Evolutionary conservation across 2,888 invertebrate species (phyloP), one percentile per base, ranked within the genome.

Genomic region (Phalera bucephala): DNA sequence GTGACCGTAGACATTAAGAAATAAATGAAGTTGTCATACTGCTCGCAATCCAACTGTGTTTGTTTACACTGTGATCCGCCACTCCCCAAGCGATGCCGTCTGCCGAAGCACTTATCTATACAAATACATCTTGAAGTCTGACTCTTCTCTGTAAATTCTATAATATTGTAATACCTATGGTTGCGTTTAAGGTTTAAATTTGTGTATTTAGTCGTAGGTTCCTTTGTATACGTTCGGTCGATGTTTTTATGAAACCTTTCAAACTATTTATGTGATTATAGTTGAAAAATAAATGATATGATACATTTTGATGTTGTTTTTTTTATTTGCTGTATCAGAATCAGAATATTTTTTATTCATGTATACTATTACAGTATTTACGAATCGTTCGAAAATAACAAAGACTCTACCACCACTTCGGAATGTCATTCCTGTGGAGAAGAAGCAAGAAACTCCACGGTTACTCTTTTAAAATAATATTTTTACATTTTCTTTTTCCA

Each of bases 251-350:
- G n/a, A n/a, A 39, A 43, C 33, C 35, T 33, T 46, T 29, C 42
- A 37, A 55, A 56, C 51, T 58, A 56, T 53, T 50, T 48, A 51
- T 55, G 56, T 58, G 51, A 43, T 58, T 52, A n/a, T n/a, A 55
- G 52, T 40, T 57, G 46, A 38, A 46, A 49, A 57, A n/a, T n/a
- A n/a, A 52, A 50, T n/a, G n/a, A 49, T 58, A 55, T 46, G 5
- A 36, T 39, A 40, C 36, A 43, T 28, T n/a, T n/a, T 45, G 29
- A 12, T 28, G 26, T 29, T 25, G 15, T 17, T 8, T 31, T 32
- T 22, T 36, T 50, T 37, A 13, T 35, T n/a, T n/a, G n/a, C n/a
- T n/a, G n/a, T n/a, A n/a, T n/a, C n/a, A n/a, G n/a, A n/a, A n/a
- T n/a, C n/a, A n/a, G n/a, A n/a, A n/a, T n/a, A n/a, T n/a, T n/a